phyloP scores from a whole-genome alignment of 2,797 vertebrate species.

The Tragopan temminckii region DNA sequence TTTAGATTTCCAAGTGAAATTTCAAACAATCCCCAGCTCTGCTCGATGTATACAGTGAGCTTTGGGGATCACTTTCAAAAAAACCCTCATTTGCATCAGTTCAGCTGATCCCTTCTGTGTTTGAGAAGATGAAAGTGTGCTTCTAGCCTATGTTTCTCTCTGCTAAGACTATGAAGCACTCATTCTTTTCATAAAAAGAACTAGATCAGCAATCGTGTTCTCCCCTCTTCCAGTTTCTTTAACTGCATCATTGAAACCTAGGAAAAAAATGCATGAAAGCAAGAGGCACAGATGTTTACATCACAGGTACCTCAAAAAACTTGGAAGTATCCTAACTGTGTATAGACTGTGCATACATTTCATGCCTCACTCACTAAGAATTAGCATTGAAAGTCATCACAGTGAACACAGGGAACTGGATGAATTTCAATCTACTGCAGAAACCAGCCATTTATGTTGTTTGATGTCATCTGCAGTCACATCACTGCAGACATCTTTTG shows the following conservation, averaged over 20 bases:
- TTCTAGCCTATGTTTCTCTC: slow-evolving; percentile 12
- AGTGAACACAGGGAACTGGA: slow-evolving; percentile 72
- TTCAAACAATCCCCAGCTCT: slow-evolving; percentile 5
- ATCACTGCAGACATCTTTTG: slow-evolving; percentile 75
- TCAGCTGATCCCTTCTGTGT: slow-evolving; percentile 11
- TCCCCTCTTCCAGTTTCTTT: slow-evolving; percentile 34
- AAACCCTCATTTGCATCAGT: slow-evolving; percentile 51
- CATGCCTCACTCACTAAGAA: slow-evolving; percentile 75
- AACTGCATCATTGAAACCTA: slow-evolving; percentile 67
- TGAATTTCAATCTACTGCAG: slow-evolving; percentile 75
- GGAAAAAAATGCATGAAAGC: slow-evolving; percentile 28
- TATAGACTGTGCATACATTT: slow-evolving; percentile 73
- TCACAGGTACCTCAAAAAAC: slow-evolving; percentile 69
- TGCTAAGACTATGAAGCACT: slow-evolving; percentile 44
- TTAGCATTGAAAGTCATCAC: slow-evolving; percentile 77
- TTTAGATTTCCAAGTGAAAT: slow-evolving; percentile 27
- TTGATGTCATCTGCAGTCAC: slow-evolving; percentile 78
- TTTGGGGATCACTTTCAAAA: slow-evolving; percentile 41
- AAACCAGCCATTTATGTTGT: slow-evolving; percentile 74
- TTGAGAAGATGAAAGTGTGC: slow-evolving; percentile 60
- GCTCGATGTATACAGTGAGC: not conserved
- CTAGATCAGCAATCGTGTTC: slow-evolving; percentile 31
- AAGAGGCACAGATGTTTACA: slow-evolving; percentile 74
- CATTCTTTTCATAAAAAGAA: slow-evolving; percentile 43
- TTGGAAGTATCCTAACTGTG: slow-evolving; percentile 66